Conservation (phyloP, 92 coral and sea anemone genomes). For the Palythoa grandis region DNA sequence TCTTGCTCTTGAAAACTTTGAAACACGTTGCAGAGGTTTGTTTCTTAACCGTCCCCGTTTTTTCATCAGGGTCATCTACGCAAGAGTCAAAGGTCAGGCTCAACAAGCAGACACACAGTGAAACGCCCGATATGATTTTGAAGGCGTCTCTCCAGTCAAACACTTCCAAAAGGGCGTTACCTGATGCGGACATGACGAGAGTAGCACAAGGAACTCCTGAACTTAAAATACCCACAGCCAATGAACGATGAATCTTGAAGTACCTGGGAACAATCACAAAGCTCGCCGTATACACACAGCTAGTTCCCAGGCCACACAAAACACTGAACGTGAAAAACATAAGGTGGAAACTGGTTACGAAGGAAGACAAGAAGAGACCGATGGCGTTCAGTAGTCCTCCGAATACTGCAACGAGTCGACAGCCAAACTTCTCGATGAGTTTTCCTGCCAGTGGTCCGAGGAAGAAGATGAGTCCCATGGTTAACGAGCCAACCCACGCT, state of each 20-base stretch:
- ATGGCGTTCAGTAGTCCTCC: conserved; percentile 54
- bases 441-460: conserved; percentile 67
- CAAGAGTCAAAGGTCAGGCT: conserved; percentile 26
- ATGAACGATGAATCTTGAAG: conserved; percentile 56
- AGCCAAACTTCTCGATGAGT: conserved; percentile 61
- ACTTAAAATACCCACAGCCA: conserved; percentile 56
- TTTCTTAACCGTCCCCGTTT: background rate
- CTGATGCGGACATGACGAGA: conserved; percentile 50
- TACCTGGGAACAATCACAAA: conserved; percentile 56
- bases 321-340: conserved; percentile 67
- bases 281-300: conserved; percentile 53
- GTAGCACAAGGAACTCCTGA: conserved; percentile 59
- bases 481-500: conserved; percentile 70
- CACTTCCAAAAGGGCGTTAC: conserved; percentile 45
- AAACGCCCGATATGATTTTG: conserved; percentile 24
- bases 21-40: background rate
- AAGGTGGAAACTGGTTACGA: conserved; percentile 49
- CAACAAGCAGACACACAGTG: background rate
- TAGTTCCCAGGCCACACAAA: conserved; percentile 47
- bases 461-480: conserved; percentile 54
- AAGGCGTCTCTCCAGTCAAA: conserved; percentile 53
- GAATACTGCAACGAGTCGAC: conserved; percentile 56
- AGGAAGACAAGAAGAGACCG: conserved; percentile 60
- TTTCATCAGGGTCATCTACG: conserved; percentile 10
- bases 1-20: conserved; percentile 29